phyloP scores from a whole-genome alignment of 2,797 vertebrate species.

The Decapterus maruadsi region DNA sequence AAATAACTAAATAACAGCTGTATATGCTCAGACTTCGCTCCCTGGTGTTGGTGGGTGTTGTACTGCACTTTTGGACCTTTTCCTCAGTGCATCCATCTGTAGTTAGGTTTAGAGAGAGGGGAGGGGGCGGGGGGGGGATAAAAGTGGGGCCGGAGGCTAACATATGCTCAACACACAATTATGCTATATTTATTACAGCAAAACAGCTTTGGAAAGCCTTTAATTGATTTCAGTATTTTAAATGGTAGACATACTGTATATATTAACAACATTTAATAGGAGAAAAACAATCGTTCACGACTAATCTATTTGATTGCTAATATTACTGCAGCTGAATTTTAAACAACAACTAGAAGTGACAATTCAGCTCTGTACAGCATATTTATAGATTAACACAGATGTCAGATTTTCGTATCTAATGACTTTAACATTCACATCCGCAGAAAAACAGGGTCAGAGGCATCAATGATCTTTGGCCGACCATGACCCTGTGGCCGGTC shows the following conservation, averaged over 20 bases:
- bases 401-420: not conserved
- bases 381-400: too few species aligned
- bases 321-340: not conserved
- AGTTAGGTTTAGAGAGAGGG: not conserved
- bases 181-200: not conserved
- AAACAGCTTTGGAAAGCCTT: not conserved
- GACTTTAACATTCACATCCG: not conserved
- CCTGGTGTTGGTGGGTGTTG: not conserved
- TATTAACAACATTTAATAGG: too few species aligned
- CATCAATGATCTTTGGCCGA: too few species aligned
- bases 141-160: not conserved
- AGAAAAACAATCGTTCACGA: not conserved
- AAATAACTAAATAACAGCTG: not conserved
- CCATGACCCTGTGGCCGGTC: too few species aligned
- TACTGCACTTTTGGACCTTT: not conserved
- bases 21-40: too few species aligned
- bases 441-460: not conserved
- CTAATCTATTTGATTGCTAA: not conserved
- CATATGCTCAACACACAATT: not conserved
- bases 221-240: not conserved
- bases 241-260: too few species aligned
- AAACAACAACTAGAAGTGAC: too few species aligned
- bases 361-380: too few species aligned
- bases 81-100: not conserved
- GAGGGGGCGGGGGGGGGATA: too few species aligned